These are phyloP conservation scores for Drosophila suboccidentalis DNA, from an alignment of 2,888 invertebrate genomes.

Conservation along the genomic window DNA sequence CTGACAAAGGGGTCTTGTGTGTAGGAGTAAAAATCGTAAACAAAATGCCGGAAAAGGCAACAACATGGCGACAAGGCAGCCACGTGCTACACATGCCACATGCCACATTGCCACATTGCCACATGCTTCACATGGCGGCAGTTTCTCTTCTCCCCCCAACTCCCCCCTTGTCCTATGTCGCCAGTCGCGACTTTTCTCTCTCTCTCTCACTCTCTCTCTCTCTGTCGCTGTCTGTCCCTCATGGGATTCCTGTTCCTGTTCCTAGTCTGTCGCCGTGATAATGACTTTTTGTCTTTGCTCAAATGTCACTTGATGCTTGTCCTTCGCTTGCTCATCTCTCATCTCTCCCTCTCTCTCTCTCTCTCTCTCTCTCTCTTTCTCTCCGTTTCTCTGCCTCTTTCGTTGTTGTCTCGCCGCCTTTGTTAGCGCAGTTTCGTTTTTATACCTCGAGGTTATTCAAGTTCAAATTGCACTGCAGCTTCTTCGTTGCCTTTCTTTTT, in stretches of 20 bases:
- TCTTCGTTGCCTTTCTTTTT: neutral
- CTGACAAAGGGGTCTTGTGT: neutral
- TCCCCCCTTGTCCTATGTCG: conserved; percentile 7
- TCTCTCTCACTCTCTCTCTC: neutral
- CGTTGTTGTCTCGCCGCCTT: conserved; percentile 50
- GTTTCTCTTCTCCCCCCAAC: no score
- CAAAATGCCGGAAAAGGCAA: conserved; percentile 80
- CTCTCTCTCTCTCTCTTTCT: conserved; percentile 12
- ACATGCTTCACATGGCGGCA: conserved; percentile 63
- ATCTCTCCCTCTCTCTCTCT: conserved; percentile 18
- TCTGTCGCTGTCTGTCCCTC: neutral
- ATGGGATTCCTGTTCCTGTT: conserved; percentile 25
- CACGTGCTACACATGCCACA: conserved; percentile 71
- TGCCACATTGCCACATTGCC: conserved; percentile 7
- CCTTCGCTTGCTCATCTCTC: conserved; percentile 25
- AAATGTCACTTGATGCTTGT: conserved; percentile 78
- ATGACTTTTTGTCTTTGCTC: conserved; percentile 80
- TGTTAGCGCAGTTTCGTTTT: conserved; percentile 70
- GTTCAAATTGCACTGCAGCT: conserved; percentile 56
- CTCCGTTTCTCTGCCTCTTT: conserved; percentile 1
- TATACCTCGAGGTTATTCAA: conserved; percentile 71
- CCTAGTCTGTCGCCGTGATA: conserved; percentile 69
- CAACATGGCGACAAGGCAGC: conserved; percentile 71
- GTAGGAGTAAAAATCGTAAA: conserved; percentile 65
- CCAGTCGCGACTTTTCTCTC: neutral